Conservation (phyloP, 2,113 vertebrate species). For the Mohoua ochrocephala region DNA sequence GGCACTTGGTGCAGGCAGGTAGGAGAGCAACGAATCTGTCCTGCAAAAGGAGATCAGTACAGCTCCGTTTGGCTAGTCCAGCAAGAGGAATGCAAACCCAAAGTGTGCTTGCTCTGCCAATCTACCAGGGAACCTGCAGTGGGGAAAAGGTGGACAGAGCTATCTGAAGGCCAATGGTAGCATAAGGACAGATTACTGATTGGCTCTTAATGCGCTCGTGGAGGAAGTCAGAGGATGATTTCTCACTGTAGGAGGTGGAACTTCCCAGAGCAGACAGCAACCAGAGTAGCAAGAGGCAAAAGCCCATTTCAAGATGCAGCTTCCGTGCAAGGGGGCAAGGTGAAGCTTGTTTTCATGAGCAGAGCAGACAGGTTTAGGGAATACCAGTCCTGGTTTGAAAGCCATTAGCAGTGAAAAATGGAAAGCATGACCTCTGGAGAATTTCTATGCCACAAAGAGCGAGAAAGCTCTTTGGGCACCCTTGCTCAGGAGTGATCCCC, state of each 20-base stretch:
- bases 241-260: neutral
- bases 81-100: neutral
- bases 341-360: neutral
- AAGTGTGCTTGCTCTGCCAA: neutral
- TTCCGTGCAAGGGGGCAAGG: neutral
- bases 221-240: neutral
- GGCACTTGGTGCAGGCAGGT: fast-evolving
- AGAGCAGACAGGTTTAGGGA: neutral
- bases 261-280: neutral
- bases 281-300: neutral
- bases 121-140: neutral
- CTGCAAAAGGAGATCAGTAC: neutral
- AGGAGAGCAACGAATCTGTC: neutral
- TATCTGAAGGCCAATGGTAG: neutral
- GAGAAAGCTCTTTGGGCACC: neutral
- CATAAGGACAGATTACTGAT: neutral
- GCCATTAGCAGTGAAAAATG: neutral
- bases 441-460: neutral
- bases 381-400: neutral
- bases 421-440: neutral
- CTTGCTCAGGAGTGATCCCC: neutral
- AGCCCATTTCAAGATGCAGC: neutral
- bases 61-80: neutral
- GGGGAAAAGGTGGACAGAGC: neutral
- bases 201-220: neutral